Evolutionary conservation across 2,888 invertebrate genomes (phyloP).

Genomic region (Belgica antarctica): DNA sequence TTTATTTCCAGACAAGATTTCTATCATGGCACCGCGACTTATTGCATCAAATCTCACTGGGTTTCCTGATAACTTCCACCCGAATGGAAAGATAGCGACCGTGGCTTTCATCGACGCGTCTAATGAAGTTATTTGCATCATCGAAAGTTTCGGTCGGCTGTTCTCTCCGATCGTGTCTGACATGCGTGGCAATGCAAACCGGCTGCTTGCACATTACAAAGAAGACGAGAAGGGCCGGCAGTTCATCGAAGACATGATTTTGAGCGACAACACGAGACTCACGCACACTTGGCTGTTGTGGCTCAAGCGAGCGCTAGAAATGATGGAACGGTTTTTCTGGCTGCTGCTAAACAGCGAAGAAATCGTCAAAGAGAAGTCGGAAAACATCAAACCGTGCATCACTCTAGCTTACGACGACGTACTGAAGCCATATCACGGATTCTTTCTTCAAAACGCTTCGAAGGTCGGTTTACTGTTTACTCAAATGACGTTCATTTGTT

Average conservation of each 20-base stretch:
- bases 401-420: constrained; percentile 19
- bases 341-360: constrained; percentile 52
- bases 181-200: constrained; percentile 74
- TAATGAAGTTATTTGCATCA: constrained; percentile 61
- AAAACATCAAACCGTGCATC: not conserved
- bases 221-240: constrained; percentile 58
- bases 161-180: constrained; percentile 73
- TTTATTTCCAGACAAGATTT: not conserved
- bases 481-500: not conserved
- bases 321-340: constrained; percentile 53
- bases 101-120: constrained; percentile 63
- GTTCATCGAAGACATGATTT: constrained; percentile 68
- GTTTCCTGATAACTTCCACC: constrained; percentile 58
- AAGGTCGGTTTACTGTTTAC: constrained; percentile 53
- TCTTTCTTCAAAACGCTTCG: constrained; percentile 50
- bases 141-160: constrained; percentile 70
- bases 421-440: constrained; percentile 17
- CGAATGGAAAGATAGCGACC: constrained; percentile 61
- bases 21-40: constrained; percentile 47
- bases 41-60: constrained; percentile 52
- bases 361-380: constrained; percentile 40
- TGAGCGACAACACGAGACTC: constrained; percentile 57
- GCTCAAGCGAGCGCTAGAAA: constrained; percentile 61
- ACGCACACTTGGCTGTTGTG: constrained; percentile 69
- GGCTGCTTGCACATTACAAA: constrained; percentile 56